Evolutionary conservation across 2,113 vertebrate species (phyloP).

Genomic region (Spermophilus dauricus): DNA sequence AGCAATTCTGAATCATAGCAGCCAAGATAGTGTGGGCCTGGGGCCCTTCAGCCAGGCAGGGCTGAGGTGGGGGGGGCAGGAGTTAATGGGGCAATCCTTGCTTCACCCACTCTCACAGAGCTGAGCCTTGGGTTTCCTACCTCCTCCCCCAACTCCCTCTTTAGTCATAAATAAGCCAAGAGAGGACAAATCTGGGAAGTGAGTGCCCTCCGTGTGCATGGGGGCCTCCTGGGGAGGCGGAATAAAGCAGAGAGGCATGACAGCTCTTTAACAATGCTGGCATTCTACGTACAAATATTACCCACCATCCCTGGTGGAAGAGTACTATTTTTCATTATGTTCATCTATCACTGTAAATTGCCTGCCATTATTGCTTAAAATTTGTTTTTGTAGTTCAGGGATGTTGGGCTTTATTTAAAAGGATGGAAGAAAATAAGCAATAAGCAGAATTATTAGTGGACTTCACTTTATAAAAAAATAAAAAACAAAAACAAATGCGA

Average conservation of each 20-base stretch:
- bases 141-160: not conserved
- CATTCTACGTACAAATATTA: not conserved
- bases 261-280: slow-evolving; percentile 34
- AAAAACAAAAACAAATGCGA: not conserved
- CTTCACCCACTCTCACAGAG: not conserved
- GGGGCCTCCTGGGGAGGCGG: not conserved
- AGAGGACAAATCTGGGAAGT: not conserved
- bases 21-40: not conserved
- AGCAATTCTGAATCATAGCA: not conserved
- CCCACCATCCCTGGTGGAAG: not conserved
- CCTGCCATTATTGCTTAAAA: slow-evolving; percentile 29
- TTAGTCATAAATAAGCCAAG: not conserved
- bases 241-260: not conserved
- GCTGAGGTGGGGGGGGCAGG: not conserved
- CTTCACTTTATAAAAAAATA: not conserved
- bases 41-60: not conserved
- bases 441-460: not conserved
- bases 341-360: slow-evolving; percentile 70
- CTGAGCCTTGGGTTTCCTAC: not conserved
- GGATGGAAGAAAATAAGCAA: slow-evolving; percentile 31
- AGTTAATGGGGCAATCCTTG: not conserved
- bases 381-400: slow-evolving; percentile 52
- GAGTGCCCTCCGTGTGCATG: not conserved
- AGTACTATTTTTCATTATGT: slow-evolving; percentile 56
- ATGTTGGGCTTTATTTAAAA: slow-evolving; percentile 51